These are phyloP conservation scores for Henicopernis longicauda DNA, from an alignment of 2,113 vertebrate genomes.

Conservation along the genomic window DNA sequence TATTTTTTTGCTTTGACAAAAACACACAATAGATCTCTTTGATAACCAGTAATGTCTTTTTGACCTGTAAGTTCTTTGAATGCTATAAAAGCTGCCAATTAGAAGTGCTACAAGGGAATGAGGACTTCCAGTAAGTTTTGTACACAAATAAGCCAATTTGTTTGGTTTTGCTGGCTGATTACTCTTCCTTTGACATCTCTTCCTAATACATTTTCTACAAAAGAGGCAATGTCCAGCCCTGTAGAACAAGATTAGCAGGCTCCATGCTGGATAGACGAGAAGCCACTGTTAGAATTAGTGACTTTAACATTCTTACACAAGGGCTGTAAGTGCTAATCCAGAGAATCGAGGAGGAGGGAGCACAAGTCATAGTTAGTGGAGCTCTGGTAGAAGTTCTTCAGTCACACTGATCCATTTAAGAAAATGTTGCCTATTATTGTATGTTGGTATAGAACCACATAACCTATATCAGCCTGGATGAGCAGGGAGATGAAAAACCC, in stretches of 20 bases:
- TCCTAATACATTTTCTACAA: neutral
- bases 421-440: neutral
- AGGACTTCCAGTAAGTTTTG: neutral
- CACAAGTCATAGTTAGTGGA: neutral
- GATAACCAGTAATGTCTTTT: neutral
- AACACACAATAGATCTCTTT: neutral
- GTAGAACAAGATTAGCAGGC: neutral
- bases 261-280: neutral
- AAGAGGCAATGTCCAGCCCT: neutral
- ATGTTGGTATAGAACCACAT: neutral
- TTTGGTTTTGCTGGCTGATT: neutral
- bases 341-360: neutral
- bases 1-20: neutral
- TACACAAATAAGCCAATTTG: neutral
- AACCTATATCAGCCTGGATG: neutral
- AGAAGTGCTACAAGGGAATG: neutral
- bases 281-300: neutral
- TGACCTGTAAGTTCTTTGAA: neutral
- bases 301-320: neutral
- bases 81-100: neutral
- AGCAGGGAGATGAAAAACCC: neutral
- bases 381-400: neutral
- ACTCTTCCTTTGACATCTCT: neutral
- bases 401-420: neutral
- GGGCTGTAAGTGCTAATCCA: neutral